phyloP scores from a whole-genome alignment of 2,113 vertebrate species.

The Eublepharis macularius region DNA sequence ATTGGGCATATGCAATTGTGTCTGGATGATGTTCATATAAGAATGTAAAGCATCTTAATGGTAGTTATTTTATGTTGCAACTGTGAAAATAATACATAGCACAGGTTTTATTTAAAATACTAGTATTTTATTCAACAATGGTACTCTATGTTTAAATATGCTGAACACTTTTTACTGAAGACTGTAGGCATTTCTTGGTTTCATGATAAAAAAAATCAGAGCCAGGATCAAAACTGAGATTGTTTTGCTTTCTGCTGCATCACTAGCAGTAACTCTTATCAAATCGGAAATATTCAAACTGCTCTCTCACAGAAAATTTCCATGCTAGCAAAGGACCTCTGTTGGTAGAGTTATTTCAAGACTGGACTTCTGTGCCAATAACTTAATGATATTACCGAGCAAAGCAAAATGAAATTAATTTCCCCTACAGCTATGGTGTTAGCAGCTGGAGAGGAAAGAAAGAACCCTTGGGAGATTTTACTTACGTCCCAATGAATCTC shows the following conservation, averaged over 20 bases:
- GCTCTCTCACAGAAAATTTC: not conserved
- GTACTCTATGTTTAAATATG: not conserved
- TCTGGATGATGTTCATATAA: not conserved
- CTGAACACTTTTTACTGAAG: not conserved
- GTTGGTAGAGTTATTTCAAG: not conserved
- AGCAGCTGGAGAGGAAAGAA: not conserved
- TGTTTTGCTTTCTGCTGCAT: not conserved
- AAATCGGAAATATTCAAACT: not conserved
- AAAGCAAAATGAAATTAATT: not conserved
- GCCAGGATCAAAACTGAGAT: not conserved
- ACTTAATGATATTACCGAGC: not conserved
- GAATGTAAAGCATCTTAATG: not conserved
- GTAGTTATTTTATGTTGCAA: not conserved
- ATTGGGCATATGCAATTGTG: not conserved
- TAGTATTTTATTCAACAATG: not conserved
- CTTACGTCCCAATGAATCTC: not conserved
- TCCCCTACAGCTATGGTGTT: not conserved
- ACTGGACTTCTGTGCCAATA: not conserved
- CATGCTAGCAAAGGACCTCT: not conserved
- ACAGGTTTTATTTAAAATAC: not conserved
- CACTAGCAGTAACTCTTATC: not conserved
- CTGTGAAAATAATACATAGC: not conserved
- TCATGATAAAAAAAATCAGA: not conserved
- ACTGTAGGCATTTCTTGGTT: not conserved
- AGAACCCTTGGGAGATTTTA: not conserved